These are phyloP conservation scores for Aplysina aerophoba DNA, from an alignment of 37 sponge, comb jelly and placozoan genomes.

Conservation along the genomic window DNA sequence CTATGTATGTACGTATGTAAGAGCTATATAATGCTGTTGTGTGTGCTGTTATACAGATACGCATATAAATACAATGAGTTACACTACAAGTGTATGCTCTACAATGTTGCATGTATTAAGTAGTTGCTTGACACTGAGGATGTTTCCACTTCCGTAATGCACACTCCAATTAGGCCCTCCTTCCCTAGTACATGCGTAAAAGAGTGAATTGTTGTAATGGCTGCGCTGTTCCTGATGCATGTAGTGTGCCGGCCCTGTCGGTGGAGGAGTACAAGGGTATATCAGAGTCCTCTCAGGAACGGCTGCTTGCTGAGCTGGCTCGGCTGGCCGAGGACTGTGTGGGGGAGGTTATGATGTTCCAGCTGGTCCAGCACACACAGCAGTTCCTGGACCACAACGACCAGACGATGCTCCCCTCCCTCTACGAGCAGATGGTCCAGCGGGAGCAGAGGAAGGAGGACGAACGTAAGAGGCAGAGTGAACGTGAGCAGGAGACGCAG, in stretches of 20 bases:
- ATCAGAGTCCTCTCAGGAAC: neutral
- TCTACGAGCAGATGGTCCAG: slow-evolving; percentile 82
- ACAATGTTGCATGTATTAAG: too few species aligned
- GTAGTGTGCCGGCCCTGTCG: neutral
- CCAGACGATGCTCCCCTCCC: slow-evolving; percentile 59
- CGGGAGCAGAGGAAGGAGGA: slow-evolving; percentile 46
- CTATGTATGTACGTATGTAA: too few species aligned
- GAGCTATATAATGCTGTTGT: neutral
- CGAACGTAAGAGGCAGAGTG: slow-evolving; percentile 29
- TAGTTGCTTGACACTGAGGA: too few species aligned
- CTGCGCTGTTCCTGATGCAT: neutral
- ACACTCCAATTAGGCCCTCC: too few species aligned
- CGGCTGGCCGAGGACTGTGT: neutral
- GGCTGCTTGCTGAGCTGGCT: neutral
- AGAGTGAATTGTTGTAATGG: too few species aligned
- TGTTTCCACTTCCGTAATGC: too few species aligned
- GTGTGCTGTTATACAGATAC: neutral
- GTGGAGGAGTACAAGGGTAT: slow-evolving; percentile 15
- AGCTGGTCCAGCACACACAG: slow-evolving; percentile 6
- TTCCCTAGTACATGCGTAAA: too few species aligned
- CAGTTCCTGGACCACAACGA: slow-evolving; percentile 72
- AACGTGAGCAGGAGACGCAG: slow-evolving; percentile 29
- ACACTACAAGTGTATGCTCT: too few species aligned
- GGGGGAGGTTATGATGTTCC: slow-evolving; percentile 41
- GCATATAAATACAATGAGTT: too few species aligned